phyloP scores from a whole-genome alignment of 2,797 vertebrate genomes.

The Scolopax rusticola region DNA sequence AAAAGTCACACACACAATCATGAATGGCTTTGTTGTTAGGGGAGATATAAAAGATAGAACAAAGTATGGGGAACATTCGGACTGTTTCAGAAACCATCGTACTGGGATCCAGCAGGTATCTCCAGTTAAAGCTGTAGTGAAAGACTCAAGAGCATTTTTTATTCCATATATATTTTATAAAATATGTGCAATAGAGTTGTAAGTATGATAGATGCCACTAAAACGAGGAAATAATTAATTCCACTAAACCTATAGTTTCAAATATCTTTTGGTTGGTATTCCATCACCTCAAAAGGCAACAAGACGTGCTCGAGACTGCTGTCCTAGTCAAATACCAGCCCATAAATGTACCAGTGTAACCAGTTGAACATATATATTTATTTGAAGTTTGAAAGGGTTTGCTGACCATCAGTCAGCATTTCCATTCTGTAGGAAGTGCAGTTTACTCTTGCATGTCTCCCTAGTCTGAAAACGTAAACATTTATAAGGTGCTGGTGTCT shows the following conservation, averaged over 20 bases:
- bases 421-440: background rate
- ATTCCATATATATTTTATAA: background rate
- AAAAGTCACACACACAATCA: background rate
- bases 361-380: background rate
- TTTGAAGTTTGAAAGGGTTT: background rate
- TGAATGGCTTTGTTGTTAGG: background rate
- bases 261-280: background rate
- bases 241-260: background rate
- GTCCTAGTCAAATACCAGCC: background rate
- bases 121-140: background rate
- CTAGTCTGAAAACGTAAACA: background rate
- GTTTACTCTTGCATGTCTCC: background rate
- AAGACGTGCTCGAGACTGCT: background rate
- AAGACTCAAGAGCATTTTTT: background rate
- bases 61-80: background rate
- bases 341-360: background rate
- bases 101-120: background rate
- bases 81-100: background rate
- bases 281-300: background rate
- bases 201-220: background rate
- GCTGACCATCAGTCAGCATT: background rate
- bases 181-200: background rate
- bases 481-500: background rate
- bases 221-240: background rate
- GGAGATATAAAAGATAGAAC: background rate